Evolutionary conservation across 37 sponge, comb jelly and placozoan species (phyloP), one percentile per base, ranked within the genome.

Genomic region (Lycopodina hypogea): DNA sequence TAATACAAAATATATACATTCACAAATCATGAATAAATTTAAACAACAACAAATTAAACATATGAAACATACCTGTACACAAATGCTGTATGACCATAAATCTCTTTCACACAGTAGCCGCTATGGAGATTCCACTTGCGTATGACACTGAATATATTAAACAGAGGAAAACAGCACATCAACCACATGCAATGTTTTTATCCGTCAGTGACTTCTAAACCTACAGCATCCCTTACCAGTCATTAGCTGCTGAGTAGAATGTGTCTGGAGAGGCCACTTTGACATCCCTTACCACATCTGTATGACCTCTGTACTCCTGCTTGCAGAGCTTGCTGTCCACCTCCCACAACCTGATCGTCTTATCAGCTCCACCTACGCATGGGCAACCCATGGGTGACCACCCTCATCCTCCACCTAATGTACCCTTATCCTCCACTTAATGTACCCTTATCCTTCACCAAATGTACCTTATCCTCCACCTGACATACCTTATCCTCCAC

Each of bases 61-160:
- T n/a, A n/a, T n/a, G n/a, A n/a, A n/a, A n/a, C 68, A 36, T 56
- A 92, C 93, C 86, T 76, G 64, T 93, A 93, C 17, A 93, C 76
- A 71, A 75, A 93, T 1, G 90, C 86, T 60, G 79, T 75, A 51
- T 93, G 93, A 18, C 83, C 86, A 50, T 62, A 77, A 12, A 85
- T 0, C 29, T 85, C 82, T n/a, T 52, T 52, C 40, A 86, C 48
- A 77, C 93, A 93, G 56, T 69, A 72, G 23, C 83, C 93, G 60
- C 79, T 33, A 65, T 89, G 86, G 14, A 88, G 69, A 42, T 78
- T 85, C 93, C 93, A 93, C 64, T 73, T 53, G 23, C 85, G 81
- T 76, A 93, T 69, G 30, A 70, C 60, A 63, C 92, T 92, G n/a
- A 7, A 65, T 1, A 39, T 2, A 62, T 40, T 32, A 42, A 61